Evolutionary conservation across 2,113 vertebrate species (phyloP).

Genomic region (Mobula birostris): DNA sequence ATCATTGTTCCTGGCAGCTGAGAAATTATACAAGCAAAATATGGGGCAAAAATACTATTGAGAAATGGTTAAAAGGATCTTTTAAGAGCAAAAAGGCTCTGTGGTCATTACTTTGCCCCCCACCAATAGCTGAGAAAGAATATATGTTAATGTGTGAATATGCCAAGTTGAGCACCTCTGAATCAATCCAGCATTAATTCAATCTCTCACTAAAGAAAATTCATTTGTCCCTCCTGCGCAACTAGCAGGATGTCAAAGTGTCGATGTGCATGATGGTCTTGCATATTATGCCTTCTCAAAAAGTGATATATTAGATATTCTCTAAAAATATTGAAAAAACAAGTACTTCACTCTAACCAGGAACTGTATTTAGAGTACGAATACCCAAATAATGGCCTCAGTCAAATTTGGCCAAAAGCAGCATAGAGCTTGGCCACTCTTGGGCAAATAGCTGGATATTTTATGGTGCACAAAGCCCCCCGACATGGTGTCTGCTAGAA

Average conservation of each 20-base stretch:
- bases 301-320: neutral
- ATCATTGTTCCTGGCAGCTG: neutral
- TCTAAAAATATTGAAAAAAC: neutral
- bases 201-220: neutral
- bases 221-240: neutral
- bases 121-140: neutral
- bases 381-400: too few relatives aligned
- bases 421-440: too few relatives aligned
- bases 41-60: neutral
- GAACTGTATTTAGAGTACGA: neutral
- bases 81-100: neutral
- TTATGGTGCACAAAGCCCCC: too few relatives aligned
- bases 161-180: neutral
- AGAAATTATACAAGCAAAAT: neutral
- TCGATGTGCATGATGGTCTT: neutral
- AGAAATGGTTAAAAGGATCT: neutral
- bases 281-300: neutral
- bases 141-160: neutral
- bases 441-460: too few relatives aligned
- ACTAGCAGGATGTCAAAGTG: neutral
- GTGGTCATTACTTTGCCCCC: neutral
- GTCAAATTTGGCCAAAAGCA: too few relatives aligned
- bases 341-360: neutral
- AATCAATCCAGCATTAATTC: neutral
- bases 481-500: too few relatives aligned